These are phyloP conservation scores for Alouatta palliata DNA, from an alignment of 2,113 vertebrate species.

Conservation along the genomic window DNA sequence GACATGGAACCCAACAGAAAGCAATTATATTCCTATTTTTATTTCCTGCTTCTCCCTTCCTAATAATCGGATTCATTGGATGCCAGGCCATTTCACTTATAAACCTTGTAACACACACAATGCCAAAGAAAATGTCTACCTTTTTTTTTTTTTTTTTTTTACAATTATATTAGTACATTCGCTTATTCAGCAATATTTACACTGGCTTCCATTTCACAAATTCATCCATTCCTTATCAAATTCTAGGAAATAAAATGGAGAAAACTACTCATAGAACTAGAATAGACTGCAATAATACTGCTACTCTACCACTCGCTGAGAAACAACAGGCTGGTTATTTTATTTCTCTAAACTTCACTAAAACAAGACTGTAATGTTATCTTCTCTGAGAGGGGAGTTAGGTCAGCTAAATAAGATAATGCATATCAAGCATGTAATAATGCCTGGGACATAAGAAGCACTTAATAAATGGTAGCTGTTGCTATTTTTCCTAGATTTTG, in stretches of 20 bases:
- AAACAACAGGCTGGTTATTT: neutral
- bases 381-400: neutral
- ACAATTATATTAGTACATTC: neutral
- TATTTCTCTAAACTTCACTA: neutral
- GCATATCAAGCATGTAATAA: neutral
- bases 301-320: neutral
- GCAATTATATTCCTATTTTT: neutral
- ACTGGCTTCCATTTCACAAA: neutral
- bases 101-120: neutral
- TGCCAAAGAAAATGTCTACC: neutral
- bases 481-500: neutral
- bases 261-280: neutral
- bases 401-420: neutral
- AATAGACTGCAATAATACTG: neutral
- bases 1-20: neutral
- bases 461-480: neutral
- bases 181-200: neutral
- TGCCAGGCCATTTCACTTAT: neutral
- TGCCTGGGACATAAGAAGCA: neutral
- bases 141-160: constrained; percentile 2
- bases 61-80: neutral
- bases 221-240: neutral
- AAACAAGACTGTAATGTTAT: neutral
- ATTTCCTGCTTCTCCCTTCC: neutral
- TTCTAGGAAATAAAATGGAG: neutral